These are phyloP conservation scores for Branchinecta lynchi DNA, from an alignment of 1,140 invertebrate species.

Conservation along the genomic window DNA sequence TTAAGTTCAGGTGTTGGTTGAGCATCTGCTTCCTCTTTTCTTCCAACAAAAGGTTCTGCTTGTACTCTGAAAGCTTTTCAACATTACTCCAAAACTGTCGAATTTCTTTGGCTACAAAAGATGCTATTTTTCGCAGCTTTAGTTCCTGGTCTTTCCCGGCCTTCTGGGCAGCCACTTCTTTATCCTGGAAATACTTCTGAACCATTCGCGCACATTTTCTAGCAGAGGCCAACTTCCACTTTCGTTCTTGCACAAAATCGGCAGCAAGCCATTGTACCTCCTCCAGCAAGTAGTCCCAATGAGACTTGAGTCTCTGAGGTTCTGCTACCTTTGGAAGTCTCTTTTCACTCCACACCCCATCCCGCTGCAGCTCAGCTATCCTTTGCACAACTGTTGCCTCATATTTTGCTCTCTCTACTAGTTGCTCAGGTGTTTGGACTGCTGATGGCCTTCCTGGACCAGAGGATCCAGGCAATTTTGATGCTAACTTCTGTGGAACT, in stretches of 20 bases:
- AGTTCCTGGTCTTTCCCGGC: constrained; percentile 83
- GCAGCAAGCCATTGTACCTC: constrained; percentile 97
- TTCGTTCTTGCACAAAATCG: constrained; percentile 92
- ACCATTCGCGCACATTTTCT: constrained; percentile 73
- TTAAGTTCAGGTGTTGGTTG: constrained; percentile 93
- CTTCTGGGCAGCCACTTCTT: constrained; percentile 66
- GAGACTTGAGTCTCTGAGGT: constrained; percentile 72
- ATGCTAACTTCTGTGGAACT: background rate
- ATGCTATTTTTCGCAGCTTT: constrained; percentile 68
- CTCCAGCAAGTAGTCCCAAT: constrained; percentile 96
- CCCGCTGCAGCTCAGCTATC: constrained; percentile 66
- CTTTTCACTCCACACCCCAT: constrained; percentile 84
- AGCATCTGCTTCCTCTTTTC: constrained; percentile 88
- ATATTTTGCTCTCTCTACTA: constrained; percentile 75
- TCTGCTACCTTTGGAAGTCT: constrained; percentile 83
- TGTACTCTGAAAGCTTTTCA: constrained; percentile 92
- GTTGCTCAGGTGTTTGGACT: constrained; percentile 46
- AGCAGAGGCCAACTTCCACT: constrained; percentile 90
- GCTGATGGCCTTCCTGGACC: background rate
- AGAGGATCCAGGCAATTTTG: background rate
- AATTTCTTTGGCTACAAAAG: constrained; percentile 80
- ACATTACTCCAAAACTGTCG: constrained; percentile 91
- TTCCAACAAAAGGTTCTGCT: constrained; percentile 77
- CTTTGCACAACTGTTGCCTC: constrained; percentile 87
- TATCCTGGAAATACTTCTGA: constrained; percentile 89